A percentile compares a stretch with the other conserved stretches of the same genome.
These are phyloP conservation scores for Popillia japonica DNA, from an alignment of 1,140 invertebrate genomes.

Conservation along the genomic window DNA sequence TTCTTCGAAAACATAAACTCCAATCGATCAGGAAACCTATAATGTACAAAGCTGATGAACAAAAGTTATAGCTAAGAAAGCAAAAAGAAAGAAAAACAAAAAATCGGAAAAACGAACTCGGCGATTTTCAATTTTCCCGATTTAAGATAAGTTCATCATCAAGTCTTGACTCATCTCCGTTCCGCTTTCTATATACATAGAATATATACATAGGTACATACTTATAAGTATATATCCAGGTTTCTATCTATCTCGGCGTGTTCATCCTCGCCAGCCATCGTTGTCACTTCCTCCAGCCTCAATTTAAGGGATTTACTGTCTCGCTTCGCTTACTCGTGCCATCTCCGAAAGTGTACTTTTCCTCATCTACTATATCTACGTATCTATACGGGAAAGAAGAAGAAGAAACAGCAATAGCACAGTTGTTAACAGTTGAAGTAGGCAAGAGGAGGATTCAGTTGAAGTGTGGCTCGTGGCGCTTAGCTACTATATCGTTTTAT, in stretches of 20 bases:
- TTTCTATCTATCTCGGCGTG: too few relatives aligned
- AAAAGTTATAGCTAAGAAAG: background rate
- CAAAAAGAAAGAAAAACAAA: background rate
- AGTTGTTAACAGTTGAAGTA: background rate
- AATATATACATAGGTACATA: too few relatives aligned
- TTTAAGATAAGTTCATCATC: background rate
- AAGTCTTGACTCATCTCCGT: background rate
- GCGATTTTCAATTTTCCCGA: conserved; percentile 6
- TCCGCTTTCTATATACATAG: background rate
- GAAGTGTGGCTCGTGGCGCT: background rate
- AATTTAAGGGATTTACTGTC: conserved; percentile 1
- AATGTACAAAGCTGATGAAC: too few relatives aligned
- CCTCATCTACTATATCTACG: background rate
- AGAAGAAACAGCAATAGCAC: background rate
- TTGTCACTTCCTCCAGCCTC: background rate
- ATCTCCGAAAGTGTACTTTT: background rate
- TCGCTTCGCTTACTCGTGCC: background rate
- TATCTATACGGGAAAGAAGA: background rate
- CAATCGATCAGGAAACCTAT: too few relatives aligned
- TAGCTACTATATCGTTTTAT: background rate
- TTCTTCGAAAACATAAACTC: too few relatives aligned
- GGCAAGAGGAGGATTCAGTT: background rate
- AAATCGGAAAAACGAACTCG: background rate
- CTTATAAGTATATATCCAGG: too few relatives aligned
- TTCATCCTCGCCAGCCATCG: background rate